These are phyloP conservation scores for Neodiprion fabricii DNA, from an alignment of 1,140 invertebrate species.

Conservation along the genomic window DNA sequence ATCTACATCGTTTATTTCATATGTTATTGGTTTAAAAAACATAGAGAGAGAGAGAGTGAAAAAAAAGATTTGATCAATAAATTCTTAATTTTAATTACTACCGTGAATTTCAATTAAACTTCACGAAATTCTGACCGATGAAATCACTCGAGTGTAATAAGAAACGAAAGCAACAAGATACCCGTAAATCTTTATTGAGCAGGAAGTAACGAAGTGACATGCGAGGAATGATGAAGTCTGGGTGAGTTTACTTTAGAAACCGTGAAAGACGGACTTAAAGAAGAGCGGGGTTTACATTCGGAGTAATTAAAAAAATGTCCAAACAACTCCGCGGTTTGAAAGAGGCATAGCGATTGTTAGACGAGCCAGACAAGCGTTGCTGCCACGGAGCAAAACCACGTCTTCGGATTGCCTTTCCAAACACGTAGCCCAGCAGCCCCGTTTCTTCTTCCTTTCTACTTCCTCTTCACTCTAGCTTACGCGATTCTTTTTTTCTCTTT, in stretches of 20 bases:
- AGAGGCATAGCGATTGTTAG: constrained; percentile 21
- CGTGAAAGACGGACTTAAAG: background rate
- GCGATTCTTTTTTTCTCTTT: constrained; percentile 3
- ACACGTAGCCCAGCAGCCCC: constrained; percentile 34
- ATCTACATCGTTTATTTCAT: too few relatives aligned
- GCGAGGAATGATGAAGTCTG: background rate
- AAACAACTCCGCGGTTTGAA: background rate
- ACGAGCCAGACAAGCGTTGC: constrained; percentile 38
- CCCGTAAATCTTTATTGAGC: background rate
- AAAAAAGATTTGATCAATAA: too few relatives aligned
- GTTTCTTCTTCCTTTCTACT: constrained; percentile 4
- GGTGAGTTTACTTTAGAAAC: background rate
- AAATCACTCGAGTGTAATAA: too few relatives aligned
- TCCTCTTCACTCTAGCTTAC: constrained; percentile 6
- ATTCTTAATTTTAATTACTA: too few relatives aligned
- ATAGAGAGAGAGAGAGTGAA: too few relatives aligned
- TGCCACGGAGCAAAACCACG: constrained; percentile 21
- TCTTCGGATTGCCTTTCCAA: constrained; percentile 40
- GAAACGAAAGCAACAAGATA: too few relatives aligned
- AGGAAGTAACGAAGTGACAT: background rate
- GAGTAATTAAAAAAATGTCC: too few relatives aligned
- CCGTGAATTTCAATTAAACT: too few relatives aligned
- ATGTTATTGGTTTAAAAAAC: too few relatives aligned
- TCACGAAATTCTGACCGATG: too few relatives aligned
- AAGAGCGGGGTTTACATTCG: too few relatives aligned